phyloP scores from a whole-genome alignment of 1,140 invertebrate species.

The Oncopeltus fasciatus region DNA sequence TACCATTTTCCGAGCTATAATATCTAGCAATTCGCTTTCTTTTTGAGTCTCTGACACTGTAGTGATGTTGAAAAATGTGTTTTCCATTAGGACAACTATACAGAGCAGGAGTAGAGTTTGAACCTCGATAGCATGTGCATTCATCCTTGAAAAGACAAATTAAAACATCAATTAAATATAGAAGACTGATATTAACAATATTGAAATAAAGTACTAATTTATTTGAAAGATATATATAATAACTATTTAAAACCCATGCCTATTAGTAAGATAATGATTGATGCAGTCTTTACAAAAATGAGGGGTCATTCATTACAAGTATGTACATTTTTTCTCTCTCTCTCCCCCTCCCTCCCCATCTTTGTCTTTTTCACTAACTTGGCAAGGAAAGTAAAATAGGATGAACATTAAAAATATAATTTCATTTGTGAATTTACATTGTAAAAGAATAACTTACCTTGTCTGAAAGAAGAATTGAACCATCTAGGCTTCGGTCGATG shows the following conservation, averaged over 20 bases:
- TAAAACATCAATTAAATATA: no score
- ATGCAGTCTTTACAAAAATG: background rate
- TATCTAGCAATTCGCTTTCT: slow-evolving; percentile 10
- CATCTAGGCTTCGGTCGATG: slow-evolving; percentile 25
- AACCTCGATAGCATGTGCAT: background rate
- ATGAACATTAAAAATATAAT: background rate
- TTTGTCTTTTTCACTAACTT: no score
- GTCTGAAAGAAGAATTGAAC: slow-evolving; percentile 8
- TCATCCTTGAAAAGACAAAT: background rate
- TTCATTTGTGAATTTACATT: background rate
- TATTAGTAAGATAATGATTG: background rate
- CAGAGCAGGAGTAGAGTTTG: background rate
- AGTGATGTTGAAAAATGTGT: background rate
- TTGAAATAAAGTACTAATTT: background rate
- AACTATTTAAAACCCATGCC: background rate
- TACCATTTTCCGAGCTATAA: slow-evolving; percentile 10
- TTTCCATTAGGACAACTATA: background rate
- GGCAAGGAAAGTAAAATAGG: no score
- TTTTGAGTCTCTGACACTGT: slow-evolving; percentile 11
- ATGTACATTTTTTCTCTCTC: background rate
- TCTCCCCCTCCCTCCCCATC: no score
- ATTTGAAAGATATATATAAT: background rate
- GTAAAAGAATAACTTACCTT: background rate
- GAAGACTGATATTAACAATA: no score
- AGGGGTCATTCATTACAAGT: background rate